These are phyloP conservation scores for Liodrosophila aerea DNA, from an alignment of 2,888 invertebrate genomes.

Conservation along the genomic window DNA sequence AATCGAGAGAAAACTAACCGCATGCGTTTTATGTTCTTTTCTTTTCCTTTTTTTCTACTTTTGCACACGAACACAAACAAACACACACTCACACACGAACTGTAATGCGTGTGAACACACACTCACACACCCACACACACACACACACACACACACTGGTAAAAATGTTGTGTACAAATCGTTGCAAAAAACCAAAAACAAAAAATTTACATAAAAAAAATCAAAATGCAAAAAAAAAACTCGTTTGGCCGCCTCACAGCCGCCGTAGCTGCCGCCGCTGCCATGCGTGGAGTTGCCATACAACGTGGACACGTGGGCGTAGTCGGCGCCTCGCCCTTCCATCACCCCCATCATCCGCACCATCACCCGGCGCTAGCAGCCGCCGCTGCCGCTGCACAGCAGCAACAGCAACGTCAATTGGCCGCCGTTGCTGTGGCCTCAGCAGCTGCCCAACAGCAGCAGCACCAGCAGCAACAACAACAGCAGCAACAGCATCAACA, in stretches of 20 bases:
- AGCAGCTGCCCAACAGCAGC: conserved; percentile 83
- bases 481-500: conserved; percentile 72
- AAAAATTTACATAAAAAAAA: conserved; percentile 37
- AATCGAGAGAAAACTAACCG: conserved; percentile 80
- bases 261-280: conserved; percentile 86
- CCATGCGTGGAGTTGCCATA: conserved; percentile 92
- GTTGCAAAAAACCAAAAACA: conserved; percentile 56
- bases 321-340: conserved; percentile 84
- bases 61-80: conserved; percentile 73
- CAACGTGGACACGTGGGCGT: conserved; percentile 87
- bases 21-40: conserved; percentile 82
- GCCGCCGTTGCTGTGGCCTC: conserved; percentile 84
- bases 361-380: conserved; percentile 86
- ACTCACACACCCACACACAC: conserved; percentile 36
- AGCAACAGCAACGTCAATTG: conserved; percentile 82
- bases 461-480: conserved; percentile 66
- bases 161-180: conserved; percentile 71
- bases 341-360: conserved; percentile 73
- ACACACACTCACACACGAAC: conserved; percentile 39
- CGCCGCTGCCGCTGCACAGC: conserved; percentile 84
- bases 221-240: conserved; percentile 40
- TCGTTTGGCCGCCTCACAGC: conserved; percentile 68
- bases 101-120: conserved; percentile 33
- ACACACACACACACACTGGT: conserved; percentile 59
- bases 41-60: conserved; percentile 79